Conservation (phyloP, 2,113 vertebrate genomes). For the Hepsetus odoe region DNA sequence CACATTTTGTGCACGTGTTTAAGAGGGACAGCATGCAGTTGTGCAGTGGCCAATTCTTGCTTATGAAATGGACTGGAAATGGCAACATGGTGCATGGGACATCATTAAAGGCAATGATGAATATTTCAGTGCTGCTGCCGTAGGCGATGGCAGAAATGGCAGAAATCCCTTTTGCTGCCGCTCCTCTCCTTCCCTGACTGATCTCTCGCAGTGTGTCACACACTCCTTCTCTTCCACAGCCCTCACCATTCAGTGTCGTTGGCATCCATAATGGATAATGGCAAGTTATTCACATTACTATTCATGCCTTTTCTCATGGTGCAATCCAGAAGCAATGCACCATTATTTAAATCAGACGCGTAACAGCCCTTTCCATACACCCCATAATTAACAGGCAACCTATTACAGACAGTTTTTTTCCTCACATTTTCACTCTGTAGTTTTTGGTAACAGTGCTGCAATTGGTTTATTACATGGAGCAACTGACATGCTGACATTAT, state of each 20-base stretch:
- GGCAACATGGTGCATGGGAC: conserved; percentile 60
- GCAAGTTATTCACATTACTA: conserved; percentile 66
- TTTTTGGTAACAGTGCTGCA: conserved; percentile 25
- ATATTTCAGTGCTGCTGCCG: conserved; percentile 63
- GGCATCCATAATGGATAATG: conserved; percentile 67
- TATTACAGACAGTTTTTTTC: not conserved
- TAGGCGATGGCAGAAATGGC: conserved; percentile 48
- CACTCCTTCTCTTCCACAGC: conserved; percentile 62
- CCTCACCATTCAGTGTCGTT: conserved; percentile 59
- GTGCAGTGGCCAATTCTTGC: conserved; percentile 27
- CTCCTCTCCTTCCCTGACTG: conserved; percentile 56
- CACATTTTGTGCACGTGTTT: not conserved
- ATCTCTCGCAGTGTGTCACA: conserved; percentile 58
- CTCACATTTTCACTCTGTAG: not conserved
- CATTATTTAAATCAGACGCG: conserved; percentile 36
- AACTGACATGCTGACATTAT: conserved; percentile 33
- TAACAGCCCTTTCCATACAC: conserved; percentile 3
- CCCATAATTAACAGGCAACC: conserved; percentile 43
- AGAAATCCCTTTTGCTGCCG: conserved; percentile 53
- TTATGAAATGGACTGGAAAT: conserved; percentile 32
- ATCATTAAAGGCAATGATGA: conserved; percentile 64
- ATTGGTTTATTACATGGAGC: conserved; percentile 18
- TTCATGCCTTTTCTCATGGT: conserved; percentile 61
- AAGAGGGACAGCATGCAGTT: not conserved
- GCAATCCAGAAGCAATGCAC: conserved; percentile 64